Percentiles rank a stretch among this genome's conserved stretches.
These are phyloP conservation scores for Bubo blakistoni DNA, from an alignment of 2,113 vertebrate species.

Conservation along the genomic window DNA sequence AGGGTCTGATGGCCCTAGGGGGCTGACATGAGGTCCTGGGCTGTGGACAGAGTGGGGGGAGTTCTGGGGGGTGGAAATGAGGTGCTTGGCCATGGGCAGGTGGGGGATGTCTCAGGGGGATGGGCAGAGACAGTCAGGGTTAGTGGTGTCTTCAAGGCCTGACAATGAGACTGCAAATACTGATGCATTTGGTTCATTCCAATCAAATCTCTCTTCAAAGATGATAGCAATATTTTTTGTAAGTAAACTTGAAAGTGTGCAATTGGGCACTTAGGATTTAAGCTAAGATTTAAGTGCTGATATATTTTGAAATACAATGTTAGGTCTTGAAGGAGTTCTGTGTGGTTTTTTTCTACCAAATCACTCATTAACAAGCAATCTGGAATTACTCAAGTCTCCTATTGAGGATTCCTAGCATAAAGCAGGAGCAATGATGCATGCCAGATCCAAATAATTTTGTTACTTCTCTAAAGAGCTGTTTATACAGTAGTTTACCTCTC, in stretches of 20 bases:
- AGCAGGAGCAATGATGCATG: neutral
- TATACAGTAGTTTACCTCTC: neutral
- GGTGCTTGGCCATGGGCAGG: neutral
- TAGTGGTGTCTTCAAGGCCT: neutral
- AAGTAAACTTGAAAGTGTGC: neutral
- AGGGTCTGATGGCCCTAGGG: neutral
- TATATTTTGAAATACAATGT: neutral
- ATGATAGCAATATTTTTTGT: neutral
- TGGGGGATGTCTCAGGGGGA: rapidly evolving
- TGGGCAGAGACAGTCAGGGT: neutral
- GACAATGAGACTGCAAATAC: neutral
- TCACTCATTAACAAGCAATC: neutral
- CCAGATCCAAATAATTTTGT: neutral
- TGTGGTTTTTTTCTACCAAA: neutral
- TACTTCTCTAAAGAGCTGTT: neutral
- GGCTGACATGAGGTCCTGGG: neutral
- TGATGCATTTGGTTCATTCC: neutral
- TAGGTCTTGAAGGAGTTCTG: neutral
- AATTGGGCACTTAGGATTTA: neutral
- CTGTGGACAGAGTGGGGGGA: rapidly evolving
- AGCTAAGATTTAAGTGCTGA: neutral
- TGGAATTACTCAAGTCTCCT: neutral
- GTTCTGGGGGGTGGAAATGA: neutral
- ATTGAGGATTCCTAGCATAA: neutral
- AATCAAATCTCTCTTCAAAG: neutral